These are phyloP conservation scores for Euphonia xanthogaster DNA, from an alignment of 2,797 vertebrate genomes.

Conservation along the genomic window DNA sequence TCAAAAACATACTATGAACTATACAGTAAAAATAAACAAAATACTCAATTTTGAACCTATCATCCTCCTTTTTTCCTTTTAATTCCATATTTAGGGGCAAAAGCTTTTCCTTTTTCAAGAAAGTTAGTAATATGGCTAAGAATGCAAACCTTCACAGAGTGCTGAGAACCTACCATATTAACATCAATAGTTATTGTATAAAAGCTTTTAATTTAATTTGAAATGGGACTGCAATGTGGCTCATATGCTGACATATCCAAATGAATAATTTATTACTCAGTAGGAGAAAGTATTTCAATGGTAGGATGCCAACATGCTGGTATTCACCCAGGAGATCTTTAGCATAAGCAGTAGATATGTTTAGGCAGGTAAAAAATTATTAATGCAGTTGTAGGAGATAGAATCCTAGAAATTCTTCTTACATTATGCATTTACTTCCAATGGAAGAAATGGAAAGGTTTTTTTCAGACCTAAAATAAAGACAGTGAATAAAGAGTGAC, in stretches of 20 bases:
- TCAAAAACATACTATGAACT: neutral
- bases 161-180: neutral
- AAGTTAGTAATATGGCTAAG: neutral
- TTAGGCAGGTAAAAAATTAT: neutral
- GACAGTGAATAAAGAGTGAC: neutral
- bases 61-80: neutral
- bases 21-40: neutral
- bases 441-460: neutral
- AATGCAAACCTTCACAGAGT: neutral
- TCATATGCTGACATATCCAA: neutral
- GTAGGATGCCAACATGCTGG: neutral
- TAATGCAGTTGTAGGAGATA: neutral
- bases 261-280: constrained; percentile 5
- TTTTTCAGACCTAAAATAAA: neutral
- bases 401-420: neutral
- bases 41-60: neutral
- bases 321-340: neutral
- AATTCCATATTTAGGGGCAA: neutral
- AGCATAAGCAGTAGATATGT: neutral
- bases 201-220: constrained; percentile 17
- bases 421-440: neutral
- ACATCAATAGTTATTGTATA: neutral
- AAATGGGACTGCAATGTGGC: neutral
- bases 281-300: neutral
- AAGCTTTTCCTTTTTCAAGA: neutral